Evolutionary conservation across 2,888 invertebrate genomes (phyloP).

Genomic region (Palloptera scutellata): DNA sequence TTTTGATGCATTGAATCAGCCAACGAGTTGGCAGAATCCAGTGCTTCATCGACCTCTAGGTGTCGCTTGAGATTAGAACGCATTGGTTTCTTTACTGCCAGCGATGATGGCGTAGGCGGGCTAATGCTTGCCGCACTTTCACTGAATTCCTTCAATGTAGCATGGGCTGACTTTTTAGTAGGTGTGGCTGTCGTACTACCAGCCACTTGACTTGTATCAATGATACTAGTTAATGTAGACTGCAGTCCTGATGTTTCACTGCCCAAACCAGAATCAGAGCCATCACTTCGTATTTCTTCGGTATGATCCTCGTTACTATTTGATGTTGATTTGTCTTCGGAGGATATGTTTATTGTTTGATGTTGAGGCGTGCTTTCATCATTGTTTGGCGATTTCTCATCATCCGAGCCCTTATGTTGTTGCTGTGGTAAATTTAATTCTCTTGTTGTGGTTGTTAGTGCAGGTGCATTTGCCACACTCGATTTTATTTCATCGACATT

Average conservation of each 20-base stretch:
- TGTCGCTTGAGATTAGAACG: slow-evolving; percentile 77
- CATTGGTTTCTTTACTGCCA: slow-evolving; percentile 42
- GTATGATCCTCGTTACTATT: slow-evolving; percentile 26
- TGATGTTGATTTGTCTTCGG: background rate
- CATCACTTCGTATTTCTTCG: slow-evolving; percentile 70
- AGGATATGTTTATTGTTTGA: background rate
- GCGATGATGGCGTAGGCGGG: slow-evolving; percentile 11
- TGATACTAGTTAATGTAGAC: slow-evolving; percentile 39
- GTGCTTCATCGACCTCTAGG: slow-evolving; percentile 64
- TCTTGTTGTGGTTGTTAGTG: slow-evolving; percentile 44
- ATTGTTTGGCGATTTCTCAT: slow-evolving; percentile 6
- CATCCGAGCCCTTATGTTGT: background rate
- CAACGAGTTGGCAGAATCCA: slow-evolving; percentile 24
- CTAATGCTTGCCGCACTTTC: slow-evolving; percentile 18
- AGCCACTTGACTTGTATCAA: slow-evolving; percentile 41
- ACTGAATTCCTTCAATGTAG: slow-evolving; percentile 19
- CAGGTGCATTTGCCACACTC: slow-evolving; percentile 42
- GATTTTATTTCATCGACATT: slow-evolving; percentile 38
- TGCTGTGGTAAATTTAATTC: slow-evolving; percentile 5
- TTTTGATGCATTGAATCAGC: slow-evolving; percentile 50
- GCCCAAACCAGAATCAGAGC: slow-evolving; percentile 85
- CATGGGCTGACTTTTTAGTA: slow-evolving; percentile 12
- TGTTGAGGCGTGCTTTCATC: slow-evolving; percentile 8
- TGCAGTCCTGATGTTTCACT: slow-evolving; percentile 69
- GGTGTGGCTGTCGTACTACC: slow-evolving; percentile 22